Conservation (phyloP, 2,797 vertebrate genomes). For the Molossus alvarezi region DNA sequence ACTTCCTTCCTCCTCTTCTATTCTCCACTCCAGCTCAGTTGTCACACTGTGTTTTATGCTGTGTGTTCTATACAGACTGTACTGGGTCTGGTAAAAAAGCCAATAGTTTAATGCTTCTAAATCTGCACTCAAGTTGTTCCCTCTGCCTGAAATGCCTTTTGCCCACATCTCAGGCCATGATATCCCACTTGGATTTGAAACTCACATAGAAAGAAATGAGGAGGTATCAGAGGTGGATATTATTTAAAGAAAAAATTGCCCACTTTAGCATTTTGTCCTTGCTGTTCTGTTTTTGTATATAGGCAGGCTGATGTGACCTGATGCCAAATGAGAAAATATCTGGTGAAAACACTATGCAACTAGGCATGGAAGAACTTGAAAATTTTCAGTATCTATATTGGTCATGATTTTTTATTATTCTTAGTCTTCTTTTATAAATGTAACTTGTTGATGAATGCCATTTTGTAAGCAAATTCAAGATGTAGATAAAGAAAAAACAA, state of each 20-base stretch:
- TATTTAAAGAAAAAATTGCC: conserved; percentile 22
- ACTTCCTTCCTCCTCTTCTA: not conserved
- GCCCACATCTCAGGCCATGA: not conserved
- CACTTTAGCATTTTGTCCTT: conserved; percentile 25
- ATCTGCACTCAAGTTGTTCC: conserved; percentile 24
- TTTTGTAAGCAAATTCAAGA: conserved; percentile 67
- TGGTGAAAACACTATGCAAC: not conserved
- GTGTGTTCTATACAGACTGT: not conserved
- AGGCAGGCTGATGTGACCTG: conserved; percentile 16
- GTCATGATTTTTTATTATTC: conserved; percentile 11
- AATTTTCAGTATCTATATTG: conserved; percentile 13
- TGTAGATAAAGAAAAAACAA: conserved; percentile 62
- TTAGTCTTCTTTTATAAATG: conserved; percentile 36
- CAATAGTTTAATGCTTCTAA: not conserved
- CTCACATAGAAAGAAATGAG: conserved; percentile 40
- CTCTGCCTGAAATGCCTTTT: conserved; percentile 58
- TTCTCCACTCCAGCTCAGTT: conserved; percentile 13
- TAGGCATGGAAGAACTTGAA: not conserved
- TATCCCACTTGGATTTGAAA: conserved; percentile 7
- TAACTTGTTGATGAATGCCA: conserved; percentile 35
- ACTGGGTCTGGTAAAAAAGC: not conserved
- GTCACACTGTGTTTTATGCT: conserved; percentile 21
- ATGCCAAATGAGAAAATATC: conserved; percentile 28
- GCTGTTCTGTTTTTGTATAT: conserved; percentile 59
- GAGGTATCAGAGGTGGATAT: conserved; percentile 22